Percentiles rank a stretch among this genome's conserved stretches.
Conservation (phyloP, 2,888 invertebrate genomes). For the Cryptus armator region DNA sequence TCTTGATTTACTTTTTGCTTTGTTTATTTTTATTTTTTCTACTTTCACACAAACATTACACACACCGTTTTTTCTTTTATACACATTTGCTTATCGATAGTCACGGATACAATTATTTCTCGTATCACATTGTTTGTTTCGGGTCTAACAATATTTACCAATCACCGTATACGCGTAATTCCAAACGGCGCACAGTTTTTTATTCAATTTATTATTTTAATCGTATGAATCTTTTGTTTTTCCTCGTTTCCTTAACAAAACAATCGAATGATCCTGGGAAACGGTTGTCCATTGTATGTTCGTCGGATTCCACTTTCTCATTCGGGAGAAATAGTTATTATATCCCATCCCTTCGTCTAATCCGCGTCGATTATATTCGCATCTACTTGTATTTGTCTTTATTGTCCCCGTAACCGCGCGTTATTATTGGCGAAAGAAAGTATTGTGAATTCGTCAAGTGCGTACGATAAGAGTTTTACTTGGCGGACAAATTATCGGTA, state of each 20-base stretch:
- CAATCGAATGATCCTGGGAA: conserved; percentile 13
- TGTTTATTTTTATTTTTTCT: conserved; percentile 29
- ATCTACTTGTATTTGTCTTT: not conserved
- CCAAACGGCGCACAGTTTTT: not conserved
- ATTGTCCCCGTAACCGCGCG: conserved; percentile 9
- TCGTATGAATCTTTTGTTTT: conserved; percentile 12
- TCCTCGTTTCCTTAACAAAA: conserved; percentile 5
- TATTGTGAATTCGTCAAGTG: not conserved
- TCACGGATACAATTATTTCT: conserved; percentile 19
- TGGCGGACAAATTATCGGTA: too few relatives aligned
- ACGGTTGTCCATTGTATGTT: not conserved
- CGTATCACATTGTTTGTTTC: not conserved
- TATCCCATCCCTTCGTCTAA: not conserved
- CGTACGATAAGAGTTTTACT: too few relatives aligned
- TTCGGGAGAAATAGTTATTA: not conserved
- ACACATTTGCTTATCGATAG: conserved; percentile 60
- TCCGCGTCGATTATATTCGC: conserved; percentile 5
- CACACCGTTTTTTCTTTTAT: conserved; percentile 27
- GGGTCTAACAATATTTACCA: conserved; percentile 27
- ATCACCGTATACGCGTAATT: not conserved
- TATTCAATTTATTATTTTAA: conserved; percentile 12
- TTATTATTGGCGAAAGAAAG: not conserved
- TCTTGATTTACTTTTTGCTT: conserved; percentile 25
- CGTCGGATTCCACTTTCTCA: conserved; percentile 8
- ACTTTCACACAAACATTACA: conserved; percentile 24